Conservation (phyloP, 1,140 invertebrate genomes). For the Calephelis nemesis region DNA sequence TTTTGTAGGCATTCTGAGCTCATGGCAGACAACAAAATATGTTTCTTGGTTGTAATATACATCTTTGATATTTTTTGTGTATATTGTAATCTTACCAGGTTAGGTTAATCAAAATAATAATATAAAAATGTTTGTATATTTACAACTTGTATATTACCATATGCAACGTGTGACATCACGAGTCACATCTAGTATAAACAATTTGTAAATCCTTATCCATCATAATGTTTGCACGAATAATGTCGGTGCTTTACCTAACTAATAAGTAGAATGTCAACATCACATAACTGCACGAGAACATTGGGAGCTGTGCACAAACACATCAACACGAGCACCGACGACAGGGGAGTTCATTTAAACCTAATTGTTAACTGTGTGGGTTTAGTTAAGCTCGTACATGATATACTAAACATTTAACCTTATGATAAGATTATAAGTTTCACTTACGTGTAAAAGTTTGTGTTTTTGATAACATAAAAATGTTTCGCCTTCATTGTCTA, state of each 20-base stretch:
- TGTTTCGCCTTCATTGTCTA: no score
- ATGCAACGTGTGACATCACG: no score
- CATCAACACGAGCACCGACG: not conserved
- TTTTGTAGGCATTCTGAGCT: no score
- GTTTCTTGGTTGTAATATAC: no score
- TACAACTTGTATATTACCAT: no score
- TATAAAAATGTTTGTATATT: no score
- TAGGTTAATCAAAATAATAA: no score
- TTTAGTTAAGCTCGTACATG: not conserved
- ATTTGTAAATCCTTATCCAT: not conserved
- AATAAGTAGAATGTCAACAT: conserved; percentile 3
- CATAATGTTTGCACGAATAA: not conserved
- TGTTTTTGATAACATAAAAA: no score
- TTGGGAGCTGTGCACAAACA: not conserved
- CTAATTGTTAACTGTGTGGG: not conserved
- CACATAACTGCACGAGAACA: not conserved
- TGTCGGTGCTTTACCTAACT: conserved; percentile 4
- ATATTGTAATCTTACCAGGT: no score
- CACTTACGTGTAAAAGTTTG: not conserved
- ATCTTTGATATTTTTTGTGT: no score
- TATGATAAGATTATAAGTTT: not conserved
- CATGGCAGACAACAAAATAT: no score
- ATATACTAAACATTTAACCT: not conserved
- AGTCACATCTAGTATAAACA: not conserved
- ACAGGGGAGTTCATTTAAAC: conserved; percentile 3